These are phyloP conservation scores for Drosophila neutralis DNA, from an alignment of 2,888 invertebrate genomes.

Conservation along the genomic window DNA sequence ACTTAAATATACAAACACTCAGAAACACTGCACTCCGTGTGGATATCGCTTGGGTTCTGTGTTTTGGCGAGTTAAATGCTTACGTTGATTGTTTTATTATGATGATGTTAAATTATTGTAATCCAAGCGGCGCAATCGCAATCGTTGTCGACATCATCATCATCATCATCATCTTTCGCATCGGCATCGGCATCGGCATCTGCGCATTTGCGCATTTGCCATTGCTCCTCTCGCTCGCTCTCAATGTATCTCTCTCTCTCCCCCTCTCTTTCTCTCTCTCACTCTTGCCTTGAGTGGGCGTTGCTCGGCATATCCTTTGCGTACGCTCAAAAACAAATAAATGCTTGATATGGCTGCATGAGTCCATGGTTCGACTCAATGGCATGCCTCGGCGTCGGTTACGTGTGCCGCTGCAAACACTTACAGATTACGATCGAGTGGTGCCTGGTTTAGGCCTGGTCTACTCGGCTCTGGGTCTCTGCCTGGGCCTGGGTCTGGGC, in stretches of 20 bases:
- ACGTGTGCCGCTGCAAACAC: slow-evolving; percentile 70
- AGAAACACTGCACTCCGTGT: neutral
- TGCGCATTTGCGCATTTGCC: slow-evolving; percentile 12
- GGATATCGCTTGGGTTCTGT: slow-evolving; percentile 15
- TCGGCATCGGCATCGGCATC: slow-evolving; percentile 50
- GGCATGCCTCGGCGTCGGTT: slow-evolving; percentile 46
- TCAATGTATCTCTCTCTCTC: neutral
- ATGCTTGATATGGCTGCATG: slow-evolving; percentile 43
- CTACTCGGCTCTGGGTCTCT: slow-evolving; percentile 13
- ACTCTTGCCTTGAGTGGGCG: slow-evolving; percentile 52
- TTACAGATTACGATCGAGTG: slow-evolving; percentile 77
- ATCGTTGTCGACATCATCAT: slow-evolving; percentile 81
- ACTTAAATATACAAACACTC: slow-evolving; percentile 67
- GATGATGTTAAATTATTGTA: slow-evolving; percentile 84
- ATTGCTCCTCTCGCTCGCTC: slow-evolving; percentile 12
- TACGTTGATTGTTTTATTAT: slow-evolving; percentile 84
- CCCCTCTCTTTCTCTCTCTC: neutral
- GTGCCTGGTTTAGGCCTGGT: slow-evolving; percentile 26
- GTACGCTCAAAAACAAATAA: slow-evolving; percentile 76
- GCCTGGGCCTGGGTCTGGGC: slow-evolving; percentile 1
- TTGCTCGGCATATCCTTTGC: slow-evolving; percentile 74
- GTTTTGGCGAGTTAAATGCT: slow-evolving; percentile 63
- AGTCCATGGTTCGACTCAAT: slow-evolving; percentile 13
- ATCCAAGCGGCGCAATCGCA: slow-evolving; percentile 82
- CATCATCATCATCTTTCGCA: slow-evolving; percentile 49